phyloP scores from a whole-genome alignment of 37 sponge, comb jelly and placozoan species.

The Cliona cf. orientalis region DNA sequence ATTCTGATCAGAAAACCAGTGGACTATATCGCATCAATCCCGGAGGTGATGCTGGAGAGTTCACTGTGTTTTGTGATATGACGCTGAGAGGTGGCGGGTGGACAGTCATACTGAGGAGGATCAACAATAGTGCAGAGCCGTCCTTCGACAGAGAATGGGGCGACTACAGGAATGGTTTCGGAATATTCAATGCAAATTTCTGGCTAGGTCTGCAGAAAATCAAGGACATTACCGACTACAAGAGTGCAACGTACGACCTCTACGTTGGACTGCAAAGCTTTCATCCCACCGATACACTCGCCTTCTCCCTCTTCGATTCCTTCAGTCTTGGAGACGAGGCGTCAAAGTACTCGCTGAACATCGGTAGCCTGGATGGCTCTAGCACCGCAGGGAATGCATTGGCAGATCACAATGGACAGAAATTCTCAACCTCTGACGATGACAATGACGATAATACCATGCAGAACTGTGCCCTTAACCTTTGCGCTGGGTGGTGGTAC shows the following conservation, averaged over 20 bases:
- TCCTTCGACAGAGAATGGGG: conserved; percentile 39
- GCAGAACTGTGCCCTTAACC: conserved; percentile 18
- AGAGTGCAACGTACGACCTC: conserved; percentile 6
- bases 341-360: conserved; percentile 17
- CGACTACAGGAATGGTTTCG: conserved; percentile 62
- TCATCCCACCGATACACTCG: neutral
- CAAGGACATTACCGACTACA: conserved; percentile 43
- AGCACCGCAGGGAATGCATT: conserved; percentile 42
- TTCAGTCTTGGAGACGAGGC: conserved; percentile 30
- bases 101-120: conserved; percentile 64
- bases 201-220: conserved; percentile 79
- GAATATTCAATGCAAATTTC: conserved; percentile 56
- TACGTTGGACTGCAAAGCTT: conserved; percentile 36
- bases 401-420: conserved; percentile 21
- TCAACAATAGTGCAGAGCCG: conserved; percentile 13
- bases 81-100: conserved; percentile 50
- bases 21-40: conserved; percentile 50
- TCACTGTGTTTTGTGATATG: conserved; percentile 71
- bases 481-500: conserved; percentile 62
- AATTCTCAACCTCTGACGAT: conserved; percentile 59
- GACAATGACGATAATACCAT: conserved; percentile 19
- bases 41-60: conserved; percentile 12
- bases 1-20: conserved; percentile 11
- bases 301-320: conserved; percentile 16
- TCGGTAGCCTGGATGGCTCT: neutral